Conservation (phyloP, 2,797 vertebrate genomes). For the Sitta carolinensis region DNA sequence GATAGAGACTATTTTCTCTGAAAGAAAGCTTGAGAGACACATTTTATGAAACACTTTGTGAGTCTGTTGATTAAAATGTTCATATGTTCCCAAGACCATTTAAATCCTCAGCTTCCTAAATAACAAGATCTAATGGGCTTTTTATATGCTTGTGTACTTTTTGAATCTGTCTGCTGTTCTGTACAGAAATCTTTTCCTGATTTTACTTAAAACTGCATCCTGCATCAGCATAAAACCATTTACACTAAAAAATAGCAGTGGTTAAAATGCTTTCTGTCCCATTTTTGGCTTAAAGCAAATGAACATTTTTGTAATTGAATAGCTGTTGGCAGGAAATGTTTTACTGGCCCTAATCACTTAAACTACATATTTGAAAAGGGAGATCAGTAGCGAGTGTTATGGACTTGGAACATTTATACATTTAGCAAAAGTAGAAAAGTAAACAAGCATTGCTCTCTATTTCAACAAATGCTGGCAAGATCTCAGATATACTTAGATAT, state of each 20-base stretch:
- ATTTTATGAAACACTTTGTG: not conserved
- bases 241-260: not conserved
- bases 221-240: not conserved
- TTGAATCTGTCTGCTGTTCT: not conserved
- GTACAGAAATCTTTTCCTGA: not conserved
- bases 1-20: not conserved
- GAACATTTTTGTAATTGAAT: not conserved
- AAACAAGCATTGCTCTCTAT: not conserved
- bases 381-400: not conserved
- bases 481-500: not conserved
- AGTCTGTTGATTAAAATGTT: not conserved
- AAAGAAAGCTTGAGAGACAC: not conserved
- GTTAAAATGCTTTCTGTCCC: not conserved
- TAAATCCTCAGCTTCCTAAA: not conserved
- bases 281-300: not conserved
- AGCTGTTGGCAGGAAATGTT: not conserved
- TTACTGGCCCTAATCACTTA: not conserved
- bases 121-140: not conserved
- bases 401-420: not conserved
- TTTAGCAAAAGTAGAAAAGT: slow-evolving; percentile 4
- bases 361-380: not conserved
- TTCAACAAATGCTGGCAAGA: not conserved
- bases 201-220: not conserved
- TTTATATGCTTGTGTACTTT: not conserved
- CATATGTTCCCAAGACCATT: not conserved